Percentiles rank a stretch among this genome's conserved stretches.
These are phyloP conservation scores for Tragelaphus strepsiceros DNA, from an alignment of 2,113 vertebrate species.

Conservation along the genomic window DNA sequence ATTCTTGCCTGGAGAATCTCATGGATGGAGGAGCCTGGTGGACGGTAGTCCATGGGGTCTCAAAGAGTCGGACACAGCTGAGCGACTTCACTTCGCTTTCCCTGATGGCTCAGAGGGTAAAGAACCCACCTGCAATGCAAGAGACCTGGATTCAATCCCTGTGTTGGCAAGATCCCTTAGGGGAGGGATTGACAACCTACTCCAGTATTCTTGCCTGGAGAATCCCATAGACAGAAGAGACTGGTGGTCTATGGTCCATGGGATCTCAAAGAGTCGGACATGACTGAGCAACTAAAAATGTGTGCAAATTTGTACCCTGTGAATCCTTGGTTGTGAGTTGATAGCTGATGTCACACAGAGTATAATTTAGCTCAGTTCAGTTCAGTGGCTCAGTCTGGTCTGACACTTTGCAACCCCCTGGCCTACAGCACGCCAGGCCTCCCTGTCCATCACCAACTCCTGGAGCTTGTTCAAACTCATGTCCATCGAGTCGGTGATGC, in stretches of 20 bases:
- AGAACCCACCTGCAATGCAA: background rate
- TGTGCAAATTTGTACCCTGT: background rate
- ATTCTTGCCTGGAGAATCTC: background rate
- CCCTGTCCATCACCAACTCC: background rate
- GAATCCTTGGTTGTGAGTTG: background rate
- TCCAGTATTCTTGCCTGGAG: background rate
- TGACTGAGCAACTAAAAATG: background rate
- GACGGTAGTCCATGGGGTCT: fast-evolving
- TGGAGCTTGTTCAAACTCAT: background rate
- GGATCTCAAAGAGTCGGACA: background rate
- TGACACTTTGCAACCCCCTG: fast-evolving
- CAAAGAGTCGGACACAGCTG: background rate
- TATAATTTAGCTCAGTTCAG: background rate
- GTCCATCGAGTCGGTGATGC: background rate
- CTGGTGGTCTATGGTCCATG: fast-evolving
- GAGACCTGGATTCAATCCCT: too few relatives aligned
- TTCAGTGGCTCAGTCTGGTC: background rate
- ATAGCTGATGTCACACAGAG: background rate
- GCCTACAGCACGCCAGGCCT: fast-evolving
- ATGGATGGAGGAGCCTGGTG: fast-evolving
- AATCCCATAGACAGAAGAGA: background rate
- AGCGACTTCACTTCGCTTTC: background rate
- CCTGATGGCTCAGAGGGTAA: background rate
- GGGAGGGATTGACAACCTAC: background rate
- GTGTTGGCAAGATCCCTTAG: fast-evolving